Evolutionary conservation across 2,888 invertebrate species (phyloP), one percentile per base, ranked within the genome.

Genomic region (Silvanus unidentatus): DNA sequence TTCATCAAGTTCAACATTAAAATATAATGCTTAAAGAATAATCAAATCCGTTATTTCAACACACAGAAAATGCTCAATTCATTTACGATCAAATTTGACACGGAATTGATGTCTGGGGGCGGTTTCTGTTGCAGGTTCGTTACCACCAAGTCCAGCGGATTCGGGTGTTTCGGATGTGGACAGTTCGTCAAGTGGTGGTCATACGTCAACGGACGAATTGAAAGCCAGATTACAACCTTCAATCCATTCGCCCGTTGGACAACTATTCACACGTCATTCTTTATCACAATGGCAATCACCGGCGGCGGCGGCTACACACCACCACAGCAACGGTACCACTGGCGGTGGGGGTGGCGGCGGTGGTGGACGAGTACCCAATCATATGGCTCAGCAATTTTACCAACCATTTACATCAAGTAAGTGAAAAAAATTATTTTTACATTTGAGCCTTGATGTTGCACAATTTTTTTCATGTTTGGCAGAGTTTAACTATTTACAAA

Each of bases 131-230:
- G 1, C 77, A 89, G 95, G 94, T 72, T 95, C 95, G 63, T 83
- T 96, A 69, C 96, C 96, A 53, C 95, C 96, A 43, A 95, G 94
- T 72, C 96, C 96, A 53, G 95, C 95, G 42, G 96, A 97, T 78
- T 94, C 93, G 70, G 96, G 96, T 51, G 95, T 96, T 42, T 94
- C 93, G 47, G 96, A 96, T 74, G 93, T 96, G 63, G 96, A 96
- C 75, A 93, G 93, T 59, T 93, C 93, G 54, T 93, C 91, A 60
- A 77, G 76, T 55, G 50, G 42, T 2, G 50, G 42, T 2, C 81
- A 81, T 69, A 76, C 84, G 5, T 84, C 84, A 43, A 81, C 80
- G 14, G 84, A 93, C 72, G 91, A 92, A 73, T 77, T 91, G 66
- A 92, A 92, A 75, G 87, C 90, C 45, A 80, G 92, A 57, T 81